A percentile compares a stretch with the other conserved stretches of the same genome.
These are phyloP conservation scores for Andrena bicolor DNA, from an alignment of 2,888 invertebrate genomes.

Conservation along the genomic window DNA sequence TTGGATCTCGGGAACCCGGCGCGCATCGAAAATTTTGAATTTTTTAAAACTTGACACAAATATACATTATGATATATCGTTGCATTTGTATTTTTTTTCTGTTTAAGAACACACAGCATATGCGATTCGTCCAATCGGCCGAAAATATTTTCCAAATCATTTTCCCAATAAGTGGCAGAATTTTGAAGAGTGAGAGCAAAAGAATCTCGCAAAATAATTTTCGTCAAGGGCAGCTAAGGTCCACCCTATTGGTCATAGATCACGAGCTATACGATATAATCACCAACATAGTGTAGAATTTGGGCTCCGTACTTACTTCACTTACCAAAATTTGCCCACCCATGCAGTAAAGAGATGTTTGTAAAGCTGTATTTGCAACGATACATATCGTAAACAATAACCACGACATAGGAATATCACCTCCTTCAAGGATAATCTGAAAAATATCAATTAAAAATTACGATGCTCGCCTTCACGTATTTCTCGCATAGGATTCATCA, in stretches of 20 bases:
- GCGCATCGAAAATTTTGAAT: too few species aligned
- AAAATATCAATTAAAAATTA: neutral
- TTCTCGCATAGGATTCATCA: neutral
- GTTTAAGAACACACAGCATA: too few species aligned
- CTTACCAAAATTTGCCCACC: constrained; percentile 44
- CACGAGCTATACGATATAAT: neutral
- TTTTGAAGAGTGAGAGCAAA: too few species aligned
- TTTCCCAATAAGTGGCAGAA: too few species aligned
- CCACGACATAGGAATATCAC: neutral
- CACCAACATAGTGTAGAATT: too few species aligned
- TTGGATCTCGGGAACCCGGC: too few species aligned
- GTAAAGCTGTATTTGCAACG: constrained; percentile 7
- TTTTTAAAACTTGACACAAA: too few species aligned
- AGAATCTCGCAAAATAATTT: neutral
- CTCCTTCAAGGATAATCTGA: neutral
- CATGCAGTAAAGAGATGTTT: constrained; percentile 42
- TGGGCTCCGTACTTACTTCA: constrained; percentile 26
- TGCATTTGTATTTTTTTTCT: too few species aligned
- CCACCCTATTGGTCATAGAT: neutral
- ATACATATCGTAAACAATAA: neutral
- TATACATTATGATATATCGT: too few species aligned
- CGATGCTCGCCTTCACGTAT: neutral
- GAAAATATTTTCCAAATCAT: too few species aligned
- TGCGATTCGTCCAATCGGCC: too few species aligned
- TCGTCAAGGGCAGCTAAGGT: neutral